Percentiles rank a stretch among this genome's conserved stretches.
phyloP scores from a whole-genome alignment of 2,797 vertebrate species.

The Synanceia verrucosa region DNA sequence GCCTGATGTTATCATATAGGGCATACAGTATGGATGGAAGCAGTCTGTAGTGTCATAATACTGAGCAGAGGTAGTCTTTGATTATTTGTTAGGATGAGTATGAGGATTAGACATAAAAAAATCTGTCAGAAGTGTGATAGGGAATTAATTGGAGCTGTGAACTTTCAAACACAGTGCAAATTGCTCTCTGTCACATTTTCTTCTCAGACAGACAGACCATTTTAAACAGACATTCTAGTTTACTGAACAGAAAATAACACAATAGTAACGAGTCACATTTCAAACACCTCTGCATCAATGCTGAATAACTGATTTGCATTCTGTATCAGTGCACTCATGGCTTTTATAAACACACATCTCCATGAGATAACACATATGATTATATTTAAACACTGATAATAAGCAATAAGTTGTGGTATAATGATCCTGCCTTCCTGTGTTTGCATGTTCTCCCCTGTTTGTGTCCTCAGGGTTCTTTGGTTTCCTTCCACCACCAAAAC shows the following conservation, averaged over 20 bases:
- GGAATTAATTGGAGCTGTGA: neutral
- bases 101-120: neutral
- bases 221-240: neutral
- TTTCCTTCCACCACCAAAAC: no score
- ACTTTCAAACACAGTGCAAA: conserved; percentile 10
- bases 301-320: neutral
- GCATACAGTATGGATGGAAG: neutral
- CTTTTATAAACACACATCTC: neutral
- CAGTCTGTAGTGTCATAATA: neutral
- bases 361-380: neutral
- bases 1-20: conserved; percentile 16
- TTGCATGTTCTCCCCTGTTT: no score
- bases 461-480: no score
- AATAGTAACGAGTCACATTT: neutral
- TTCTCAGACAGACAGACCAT: neutral
- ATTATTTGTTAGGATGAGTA: neutral
- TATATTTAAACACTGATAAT: neutral
- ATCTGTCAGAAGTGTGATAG: neutral
- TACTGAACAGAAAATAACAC: neutral
- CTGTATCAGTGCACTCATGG: neutral
- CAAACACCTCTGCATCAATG: neutral
- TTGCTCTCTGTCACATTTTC: neutral
- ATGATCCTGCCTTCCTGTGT: no score
- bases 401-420: neutral
- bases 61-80: neutral